phyloP scores from a whole-genome alignment of 2,888 invertebrate species.

The Luperina nickerlii region DNA sequence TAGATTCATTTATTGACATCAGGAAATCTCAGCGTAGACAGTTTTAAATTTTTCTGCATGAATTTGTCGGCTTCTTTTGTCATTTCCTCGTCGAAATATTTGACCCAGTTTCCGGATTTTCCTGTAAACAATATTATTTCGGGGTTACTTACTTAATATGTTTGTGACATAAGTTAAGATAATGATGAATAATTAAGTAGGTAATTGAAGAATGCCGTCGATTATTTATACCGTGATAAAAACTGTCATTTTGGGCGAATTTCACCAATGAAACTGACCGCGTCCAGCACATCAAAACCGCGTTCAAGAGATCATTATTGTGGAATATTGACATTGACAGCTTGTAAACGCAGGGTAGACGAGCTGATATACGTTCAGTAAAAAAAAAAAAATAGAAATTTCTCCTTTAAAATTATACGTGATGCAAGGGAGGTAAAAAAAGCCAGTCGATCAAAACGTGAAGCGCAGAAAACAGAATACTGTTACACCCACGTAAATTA shows the following conservation, averaged over 20 bases:
- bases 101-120: constrained; percentile 78
- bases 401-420: neutral
- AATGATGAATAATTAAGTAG: neutral
- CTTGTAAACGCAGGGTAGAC: neutral
- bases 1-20: constrained; percentile 16
- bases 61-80: constrained; percentile 76
- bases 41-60: constrained; percentile 69
- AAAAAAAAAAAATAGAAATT: no score
- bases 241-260: neutral
- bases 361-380: no score
- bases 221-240: neutral
- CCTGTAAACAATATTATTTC: constrained; percentile 66
- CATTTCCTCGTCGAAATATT: constrained; percentile 78
- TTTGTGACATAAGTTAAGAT: neutral
- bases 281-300: neutral
- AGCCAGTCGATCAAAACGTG: no score
- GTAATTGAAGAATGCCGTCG: neutral
- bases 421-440: neutral
- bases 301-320: neutral
- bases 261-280: neutral
- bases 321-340: neutral
- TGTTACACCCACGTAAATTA: neutral
- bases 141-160: neutral
- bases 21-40: constrained; percentile 75
- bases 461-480: neutral